Evolutionary conservation across 2,113 vertebrate genomes (phyloP).

Genomic region (Oreocharis arfaki): DNA sequence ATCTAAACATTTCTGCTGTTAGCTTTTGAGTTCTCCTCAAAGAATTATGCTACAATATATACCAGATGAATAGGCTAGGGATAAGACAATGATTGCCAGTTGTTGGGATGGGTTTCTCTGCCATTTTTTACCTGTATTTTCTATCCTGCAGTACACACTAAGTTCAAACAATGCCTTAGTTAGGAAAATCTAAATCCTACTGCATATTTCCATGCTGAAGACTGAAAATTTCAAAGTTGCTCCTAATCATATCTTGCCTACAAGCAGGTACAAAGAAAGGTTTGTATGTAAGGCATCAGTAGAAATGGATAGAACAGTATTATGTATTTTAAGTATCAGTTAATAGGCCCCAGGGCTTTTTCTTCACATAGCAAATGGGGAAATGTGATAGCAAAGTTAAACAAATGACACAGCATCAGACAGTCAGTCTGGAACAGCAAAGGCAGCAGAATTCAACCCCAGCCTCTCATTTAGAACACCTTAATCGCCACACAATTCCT

Average conservation of each 20-base stretch:
- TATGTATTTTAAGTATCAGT: background rate
- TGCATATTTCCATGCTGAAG: background rate
- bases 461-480: background rate
- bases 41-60: background rate
- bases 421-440: background rate
- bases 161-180: background rate
- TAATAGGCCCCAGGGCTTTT: background rate
- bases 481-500: background rate
- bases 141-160: background rate
- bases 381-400: background rate
- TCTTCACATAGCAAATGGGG: background rate
- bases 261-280: background rate
- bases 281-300: background rate
- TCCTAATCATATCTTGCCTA: background rate
- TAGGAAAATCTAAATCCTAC: background rate
- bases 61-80: background rate
- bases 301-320: background rate
- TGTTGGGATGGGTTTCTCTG: background rate
- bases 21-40: background rate
- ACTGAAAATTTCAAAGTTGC: background rate
- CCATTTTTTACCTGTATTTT: background rate
- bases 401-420: background rate
- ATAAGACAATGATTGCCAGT: background rate
- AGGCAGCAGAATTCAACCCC: background rate
- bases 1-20: slow-evolving; percentile 31